Percentiles rank a stretch among this genome's conserved stretches.
Conservation (phyloP, 2,797 vertebrate genomes). For the Tamandua tetradactyla region DNA sequence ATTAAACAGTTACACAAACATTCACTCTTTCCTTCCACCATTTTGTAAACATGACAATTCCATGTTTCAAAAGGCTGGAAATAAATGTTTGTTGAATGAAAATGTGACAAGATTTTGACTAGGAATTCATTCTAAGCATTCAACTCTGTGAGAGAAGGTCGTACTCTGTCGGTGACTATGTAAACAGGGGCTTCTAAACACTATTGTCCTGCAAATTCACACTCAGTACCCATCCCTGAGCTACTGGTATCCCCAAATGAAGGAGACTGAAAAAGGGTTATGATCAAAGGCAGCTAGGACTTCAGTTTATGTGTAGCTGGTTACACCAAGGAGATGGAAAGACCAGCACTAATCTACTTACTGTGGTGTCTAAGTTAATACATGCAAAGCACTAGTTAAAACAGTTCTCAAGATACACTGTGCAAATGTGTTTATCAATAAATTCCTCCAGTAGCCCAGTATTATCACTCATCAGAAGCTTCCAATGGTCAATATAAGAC, state of each 20-base stretch:
- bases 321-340: neutral
- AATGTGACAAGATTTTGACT: neutral
- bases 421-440: neutral
- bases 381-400: neutral
- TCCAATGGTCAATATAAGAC: neutral
- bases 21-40: neutral
- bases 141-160: neutral
- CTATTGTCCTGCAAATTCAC: neutral
- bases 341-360: neutral
- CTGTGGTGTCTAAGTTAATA: neutral
- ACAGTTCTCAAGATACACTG: neutral
- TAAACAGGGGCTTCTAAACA: neutral
- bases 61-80: neutral
- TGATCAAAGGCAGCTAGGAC: neutral
- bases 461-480: neutral
- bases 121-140: neutral
- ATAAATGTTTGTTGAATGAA: neutral
- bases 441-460: neutral
- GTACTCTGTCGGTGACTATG: accelerated
- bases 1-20: neutral
- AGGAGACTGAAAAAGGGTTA: neutral
- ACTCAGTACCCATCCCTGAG: neutral
- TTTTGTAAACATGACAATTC: constrained; percentile 19
- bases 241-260: neutral
- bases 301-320: neutral